Evolutionary conservation across 1,140 invertebrate species (phyloP).

Genomic region (Papilio machaon): DNA sequence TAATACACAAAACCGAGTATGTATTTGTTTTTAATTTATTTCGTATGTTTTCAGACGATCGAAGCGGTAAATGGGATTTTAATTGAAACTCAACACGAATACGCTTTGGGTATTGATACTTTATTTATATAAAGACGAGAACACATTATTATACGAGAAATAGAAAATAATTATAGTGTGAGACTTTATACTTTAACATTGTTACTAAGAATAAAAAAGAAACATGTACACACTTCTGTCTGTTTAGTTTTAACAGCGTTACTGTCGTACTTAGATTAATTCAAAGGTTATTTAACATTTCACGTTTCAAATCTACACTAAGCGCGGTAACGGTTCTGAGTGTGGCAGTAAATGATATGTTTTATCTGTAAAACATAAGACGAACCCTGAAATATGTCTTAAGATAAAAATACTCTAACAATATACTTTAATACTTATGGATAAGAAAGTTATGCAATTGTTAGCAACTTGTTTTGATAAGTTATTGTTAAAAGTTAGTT

Average conservation of each 20-base stretch:
- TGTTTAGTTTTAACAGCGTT: too few relatives aligned
- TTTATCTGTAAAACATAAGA: too few relatives aligned
- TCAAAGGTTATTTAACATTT: too few relatives aligned
- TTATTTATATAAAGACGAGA: neutral
- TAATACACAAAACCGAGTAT: neutral
- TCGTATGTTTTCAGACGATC: conserved; percentile 13
- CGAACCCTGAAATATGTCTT: too few relatives aligned
- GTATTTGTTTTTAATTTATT: conserved; percentile 18
- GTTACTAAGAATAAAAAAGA: too few relatives aligned
- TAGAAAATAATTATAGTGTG: neutral
- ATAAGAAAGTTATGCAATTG: neutral
- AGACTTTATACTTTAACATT: neutral
- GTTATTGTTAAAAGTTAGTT: neutral
- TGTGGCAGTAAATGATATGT: too few relatives aligned
- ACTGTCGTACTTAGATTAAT: too few relatives aligned
- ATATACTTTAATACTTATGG: neutral
- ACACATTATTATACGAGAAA: neutral
- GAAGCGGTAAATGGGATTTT: conserved; percentile 9
- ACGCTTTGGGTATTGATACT: neutral
- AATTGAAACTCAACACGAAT: conserved; percentile 23
- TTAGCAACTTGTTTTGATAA: neutral
- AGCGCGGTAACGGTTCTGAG: too few relatives aligned
- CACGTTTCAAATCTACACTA: too few relatives aligned
- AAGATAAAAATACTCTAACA: neutral
- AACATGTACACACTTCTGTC: too few relatives aligned